Evolutionary conservation across 1,140 invertebrate species (phyloP).

Genomic region (Trypoxylus dichotomus): DNA sequence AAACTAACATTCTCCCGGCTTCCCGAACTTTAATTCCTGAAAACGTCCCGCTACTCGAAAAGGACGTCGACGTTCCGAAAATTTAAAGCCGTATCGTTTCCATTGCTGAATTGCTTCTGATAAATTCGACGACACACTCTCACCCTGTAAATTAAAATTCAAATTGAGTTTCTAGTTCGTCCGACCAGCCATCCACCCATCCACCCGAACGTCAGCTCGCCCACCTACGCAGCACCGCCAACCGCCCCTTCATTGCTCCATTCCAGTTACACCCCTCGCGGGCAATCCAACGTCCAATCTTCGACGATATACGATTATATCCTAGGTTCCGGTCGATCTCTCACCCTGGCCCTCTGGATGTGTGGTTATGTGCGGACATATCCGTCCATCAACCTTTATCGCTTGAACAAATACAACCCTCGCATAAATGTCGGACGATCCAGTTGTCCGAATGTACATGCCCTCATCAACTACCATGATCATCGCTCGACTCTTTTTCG

Average conservation of each 20-base stretch:
- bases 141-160: slow-evolving; percentile 54
- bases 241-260: slow-evolving; percentile 25
- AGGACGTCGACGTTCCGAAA: slow-evolving; percentile 13
- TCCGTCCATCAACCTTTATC: slow-evolving; percentile 54
- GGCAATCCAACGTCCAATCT: slow-evolving; percentile 50
- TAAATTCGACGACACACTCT: slow-evolving; percentile 49
- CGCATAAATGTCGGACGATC: slow-evolving; percentile 46
- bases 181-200: slow-evolving; percentile 37
- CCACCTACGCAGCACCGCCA: background rate
- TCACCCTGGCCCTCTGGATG: slow-evolving; percentile 43
- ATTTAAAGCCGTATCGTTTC: background rate
- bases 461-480: slow-evolving; percentile 25
- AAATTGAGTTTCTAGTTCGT: slow-evolving; percentile 46
- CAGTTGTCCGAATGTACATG: slow-evolving; percentile 40
- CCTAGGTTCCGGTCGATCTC: slow-evolving; percentile 51
- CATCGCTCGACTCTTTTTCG: slow-evolving; percentile 14
- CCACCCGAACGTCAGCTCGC: background rate
- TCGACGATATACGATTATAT: slow-evolving; percentile 52
- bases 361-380: slow-evolving; percentile 55
- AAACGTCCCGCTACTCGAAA: background rate
- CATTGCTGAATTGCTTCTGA: slow-evolving; percentile 40
- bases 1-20: background rate
- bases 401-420: slow-evolving; percentile 53
- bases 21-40: slow-evolving; percentile 16
- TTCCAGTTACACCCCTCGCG: slow-evolving; percentile 23